Percentiles rank a stretch among this genome's conserved stretches.
Evolutionary conservation across 2,888 invertebrate genomes (phyloP).

Genomic region (Lydus trimaculatus): DNA sequence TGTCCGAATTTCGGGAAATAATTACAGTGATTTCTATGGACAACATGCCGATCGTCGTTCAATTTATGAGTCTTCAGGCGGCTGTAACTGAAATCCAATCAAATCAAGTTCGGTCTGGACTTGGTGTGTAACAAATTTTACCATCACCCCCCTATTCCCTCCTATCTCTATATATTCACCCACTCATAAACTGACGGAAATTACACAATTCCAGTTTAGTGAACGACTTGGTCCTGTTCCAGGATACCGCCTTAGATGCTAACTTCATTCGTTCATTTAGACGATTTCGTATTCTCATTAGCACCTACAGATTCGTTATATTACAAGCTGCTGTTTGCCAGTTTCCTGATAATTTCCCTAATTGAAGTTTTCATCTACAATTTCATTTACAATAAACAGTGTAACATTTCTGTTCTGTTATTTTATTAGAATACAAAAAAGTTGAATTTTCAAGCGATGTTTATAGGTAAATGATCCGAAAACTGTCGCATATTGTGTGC

Average conservation of each 20-base stretch:
- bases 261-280: constrained; percentile 47
- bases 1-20: constrained; percentile 44
- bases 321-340: constrained; percentile 24
- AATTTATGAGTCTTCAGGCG: constrained; percentile 57
- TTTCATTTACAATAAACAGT: constrained; percentile 5
- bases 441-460: background rate
- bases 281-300: constrained; percentile 42
- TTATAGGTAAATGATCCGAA: constrained; percentile 7
- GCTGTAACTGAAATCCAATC: constrained; percentile 57
- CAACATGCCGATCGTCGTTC: constrained; percentile 52
- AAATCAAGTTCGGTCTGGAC: constrained; percentile 55
- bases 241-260: constrained; percentile 46
- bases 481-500: background rate
- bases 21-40: constrained; percentile 49
- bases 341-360: constrained; percentile 17
- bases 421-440: background rate
- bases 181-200: constrained; percentile 56
- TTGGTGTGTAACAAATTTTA: constrained; percentile 31
- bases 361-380: background rate
- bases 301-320: constrained; percentile 42
- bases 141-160: background rate
- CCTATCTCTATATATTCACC: constrained; percentile 28
- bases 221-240: constrained; percentile 51
- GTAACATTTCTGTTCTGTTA: background rate
- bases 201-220: constrained; percentile 55